Evolutionary conservation across 1,140 invertebrate genomes (phyloP).

Genomic region (Ips typographus): DNA sequence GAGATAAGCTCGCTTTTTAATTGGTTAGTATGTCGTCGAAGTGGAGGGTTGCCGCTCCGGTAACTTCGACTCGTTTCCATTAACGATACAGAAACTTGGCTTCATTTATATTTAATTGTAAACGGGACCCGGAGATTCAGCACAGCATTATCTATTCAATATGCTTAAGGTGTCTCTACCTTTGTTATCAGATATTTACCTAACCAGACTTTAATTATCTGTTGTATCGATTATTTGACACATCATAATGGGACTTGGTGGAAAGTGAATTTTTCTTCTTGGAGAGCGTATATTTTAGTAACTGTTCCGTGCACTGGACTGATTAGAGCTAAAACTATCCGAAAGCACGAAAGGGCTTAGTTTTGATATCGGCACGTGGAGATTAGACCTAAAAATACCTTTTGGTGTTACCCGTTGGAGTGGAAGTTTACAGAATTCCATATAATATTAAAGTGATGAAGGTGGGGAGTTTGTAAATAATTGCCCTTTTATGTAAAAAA

Average conservation of each 20-base stretch:
- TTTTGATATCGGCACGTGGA: too few relatives aligned
- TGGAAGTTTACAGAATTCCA: too few relatives aligned
- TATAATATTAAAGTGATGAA: too few relatives aligned
- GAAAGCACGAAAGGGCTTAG: background rate
- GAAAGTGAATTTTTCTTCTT: too few relatives aligned
- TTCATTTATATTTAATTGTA: constrained; percentile 22
- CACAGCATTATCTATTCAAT: constrained; percentile 14
- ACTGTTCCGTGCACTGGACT: constrained; percentile 8
- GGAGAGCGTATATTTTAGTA: background rate
- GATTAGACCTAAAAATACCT: too few relatives aligned
- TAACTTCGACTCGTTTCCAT: constrained; percentile 21
- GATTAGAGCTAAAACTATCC: background rate
- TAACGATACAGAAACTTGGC: constrained; percentile 18
- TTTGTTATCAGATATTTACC: constrained; percentile 7
- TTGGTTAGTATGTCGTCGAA: constrained; percentile 19
- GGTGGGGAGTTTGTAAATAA: too few relatives aligned
- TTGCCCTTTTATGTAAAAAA: too few relatives aligned
- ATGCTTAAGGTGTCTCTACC: constrained; percentile 1
- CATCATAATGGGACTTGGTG: too few relatives aligned
- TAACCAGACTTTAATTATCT: background rate
- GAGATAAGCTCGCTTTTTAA: constrained; percentile 18
- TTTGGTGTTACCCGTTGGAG: too few relatives aligned
- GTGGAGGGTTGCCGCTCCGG: constrained; percentile 12
- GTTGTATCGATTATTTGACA: too few relatives aligned
- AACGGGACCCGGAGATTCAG: constrained; percentile 1